Evolutionary conservation across 2,797 vertebrate genomes (phyloP), one percentile per base, ranked within the genome.

Genomic region (Craterocephalus amniculus): DNA sequence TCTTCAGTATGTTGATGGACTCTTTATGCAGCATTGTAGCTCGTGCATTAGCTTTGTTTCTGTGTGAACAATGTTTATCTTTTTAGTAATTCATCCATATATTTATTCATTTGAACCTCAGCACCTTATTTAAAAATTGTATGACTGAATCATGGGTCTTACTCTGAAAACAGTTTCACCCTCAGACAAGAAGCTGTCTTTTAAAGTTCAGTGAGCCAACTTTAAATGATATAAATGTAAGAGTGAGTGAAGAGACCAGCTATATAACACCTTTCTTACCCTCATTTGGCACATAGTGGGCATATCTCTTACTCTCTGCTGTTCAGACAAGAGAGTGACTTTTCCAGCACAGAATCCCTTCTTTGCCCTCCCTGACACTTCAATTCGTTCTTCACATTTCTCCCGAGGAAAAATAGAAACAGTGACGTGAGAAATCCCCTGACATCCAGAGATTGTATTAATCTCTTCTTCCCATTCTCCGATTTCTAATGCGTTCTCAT

Each of bases 401-500:
- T 63, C 76, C 35, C 0, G 79, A 81, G 73, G 70, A 69, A 81
- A 84, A 85, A 83, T 54, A 85, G 76, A 84, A 89, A 78, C 78
- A 80, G 76, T 75, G 79, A 84, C 56, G 75, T 38, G 70, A 83
- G 70, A 83, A 90, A 90, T 89, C 84, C 86, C 78, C 87, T 72
- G 81, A 87, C 90, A 88, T 79, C 70, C 78, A 67, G 69, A 89
- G 86, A 90, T 88, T 89, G 78, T 64, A 74, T 84, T 89, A 92
- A 91, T 92, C 87, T 87, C 79, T 86, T 85, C 83, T 85, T 85
- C 85, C 81, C 86, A 85, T 88, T 91, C 75, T 87, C 83, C 69
- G 31, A 80, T 88, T 88, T 80, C 87, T 88, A 88, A 90, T 89
- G 64, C 67, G 55, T 82, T 79, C 67, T 72, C 49, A 80, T 83